Percentiles rank a stretch among this genome's conserved stretches.
These are phyloP conservation scores for Corythornis leucogaster DNA, from an alignment of 2,797 vertebrate species.

Conservation along the genomic window DNA sequence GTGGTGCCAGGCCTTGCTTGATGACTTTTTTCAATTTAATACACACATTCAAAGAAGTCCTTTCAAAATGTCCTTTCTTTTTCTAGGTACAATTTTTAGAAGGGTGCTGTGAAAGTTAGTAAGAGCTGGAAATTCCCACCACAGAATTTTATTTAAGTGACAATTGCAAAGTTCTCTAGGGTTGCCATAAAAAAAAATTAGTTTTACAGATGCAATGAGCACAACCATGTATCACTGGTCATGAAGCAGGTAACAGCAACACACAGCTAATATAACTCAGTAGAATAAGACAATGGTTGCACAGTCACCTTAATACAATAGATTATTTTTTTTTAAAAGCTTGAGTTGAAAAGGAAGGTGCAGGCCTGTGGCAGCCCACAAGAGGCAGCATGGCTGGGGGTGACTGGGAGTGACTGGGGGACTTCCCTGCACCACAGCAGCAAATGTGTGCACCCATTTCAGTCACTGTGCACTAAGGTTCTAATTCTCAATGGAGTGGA, in stretches of 20 bases:
- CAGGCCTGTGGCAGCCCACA: accelerated
- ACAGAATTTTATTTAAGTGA: background rate
- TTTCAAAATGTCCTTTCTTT: background rate
- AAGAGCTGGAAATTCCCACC: background rate
- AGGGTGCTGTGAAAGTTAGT: background rate
- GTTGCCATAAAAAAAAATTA: background rate
- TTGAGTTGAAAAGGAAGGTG: background rate
- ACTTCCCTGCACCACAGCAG: background rate
- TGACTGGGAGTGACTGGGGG: no score
- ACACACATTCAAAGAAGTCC: background rate
- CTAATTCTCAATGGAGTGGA: background rate
- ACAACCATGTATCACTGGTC: background rate
- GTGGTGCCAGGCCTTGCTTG: background rate
- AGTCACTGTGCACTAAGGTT: background rate
- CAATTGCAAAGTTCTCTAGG: background rate
- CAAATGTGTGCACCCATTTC: background rate
- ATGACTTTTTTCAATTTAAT: background rate
- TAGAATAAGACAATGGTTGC: background rate
- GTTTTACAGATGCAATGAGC: background rate
- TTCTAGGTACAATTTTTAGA: background rate
- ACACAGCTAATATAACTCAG: background rate
- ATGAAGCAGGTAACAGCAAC: background rate
- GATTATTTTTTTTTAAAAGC: accelerated
- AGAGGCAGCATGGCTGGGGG: accelerated
- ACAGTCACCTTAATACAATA: background rate